phyloP scores from a whole-genome alignment of 2,888 invertebrate species.

The Aspidiotus destructor region DNA sequence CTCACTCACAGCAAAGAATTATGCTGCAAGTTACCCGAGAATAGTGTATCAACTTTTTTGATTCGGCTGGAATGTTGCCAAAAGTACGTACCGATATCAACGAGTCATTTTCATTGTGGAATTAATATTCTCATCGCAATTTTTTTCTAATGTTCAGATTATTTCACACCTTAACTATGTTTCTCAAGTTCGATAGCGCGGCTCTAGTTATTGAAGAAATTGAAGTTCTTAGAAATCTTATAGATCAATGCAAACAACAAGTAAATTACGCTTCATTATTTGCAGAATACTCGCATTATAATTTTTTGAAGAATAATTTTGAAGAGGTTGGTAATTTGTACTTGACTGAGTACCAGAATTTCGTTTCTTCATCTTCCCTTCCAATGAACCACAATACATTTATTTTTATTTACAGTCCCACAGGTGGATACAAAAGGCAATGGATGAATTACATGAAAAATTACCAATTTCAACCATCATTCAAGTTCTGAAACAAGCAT shows the following conservation, averaged over 20 bases:
- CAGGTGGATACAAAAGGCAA: slow-evolving; percentile 67
- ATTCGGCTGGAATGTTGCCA: slow-evolving; percentile 21
- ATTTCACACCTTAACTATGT: slow-evolving; percentile 70
- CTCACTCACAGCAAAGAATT: slow-evolving; percentile 7
- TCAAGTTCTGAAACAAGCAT: slow-evolving; percentile 74
- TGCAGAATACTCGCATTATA: slow-evolving; percentile 71
- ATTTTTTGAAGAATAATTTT: slow-evolving; percentile 78
- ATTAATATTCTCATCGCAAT: neutral
- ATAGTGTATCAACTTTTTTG: slow-evolving; percentile 14
- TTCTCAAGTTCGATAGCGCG: slow-evolving; percentile 69
- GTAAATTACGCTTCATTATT: slow-evolving; percentile 61
- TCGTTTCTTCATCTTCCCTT: neutral
- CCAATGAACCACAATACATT: neutral
- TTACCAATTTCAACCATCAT: slow-evolving; percentile 60
- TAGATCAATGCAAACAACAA: slow-evolving; percentile 44
- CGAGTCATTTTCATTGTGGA: neutral
- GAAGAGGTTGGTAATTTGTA: slow-evolving; percentile 54
- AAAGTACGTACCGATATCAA: slow-evolving; percentile 3
- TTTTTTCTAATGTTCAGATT: slow-evolving; percentile 50
- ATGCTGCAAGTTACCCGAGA: slow-evolving; percentile 17
- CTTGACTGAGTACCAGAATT: neutral
- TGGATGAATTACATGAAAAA: slow-evolving; percentile 54
- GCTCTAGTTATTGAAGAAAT: slow-evolving; percentile 58
- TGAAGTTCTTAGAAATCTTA: slow-evolving; percentile 46
- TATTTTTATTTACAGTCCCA: slow-evolving; percentile 46